These are phyloP conservation scores for Arothron firmamentum DNA, from an alignment of 2,113 vertebrate genomes.

Conservation along the genomic window DNA sequence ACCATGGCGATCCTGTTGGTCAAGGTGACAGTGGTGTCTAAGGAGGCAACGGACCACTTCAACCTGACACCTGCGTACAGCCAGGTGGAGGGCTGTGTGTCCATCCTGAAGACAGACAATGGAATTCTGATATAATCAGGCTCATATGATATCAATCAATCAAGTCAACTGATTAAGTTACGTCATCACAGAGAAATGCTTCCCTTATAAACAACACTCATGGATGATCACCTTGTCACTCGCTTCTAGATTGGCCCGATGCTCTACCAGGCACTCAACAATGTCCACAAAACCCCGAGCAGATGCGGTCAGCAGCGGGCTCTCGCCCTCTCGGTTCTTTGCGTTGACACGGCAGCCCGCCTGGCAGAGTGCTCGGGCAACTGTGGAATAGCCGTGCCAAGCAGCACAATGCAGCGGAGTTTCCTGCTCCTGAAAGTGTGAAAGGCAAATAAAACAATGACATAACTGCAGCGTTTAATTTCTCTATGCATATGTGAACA, in stretches of 20 bases:
- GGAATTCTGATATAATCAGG: neutral
- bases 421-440: slow-evolving; percentile 84
- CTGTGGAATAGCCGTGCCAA: slow-evolving; percentile 92
- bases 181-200: neutral
- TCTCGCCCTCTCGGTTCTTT: slow-evolving; percentile 92
- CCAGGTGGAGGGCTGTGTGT: slow-evolving; percentile 93
- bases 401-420: slow-evolving; percentile 93
- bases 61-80: slow-evolving; percentile 90
- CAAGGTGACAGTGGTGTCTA: slow-evolving; percentile 76
- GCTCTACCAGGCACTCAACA: slow-evolving; percentile 88
- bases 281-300: slow-evolving; percentile 94
- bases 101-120: slow-evolving; percentile 79
- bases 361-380: slow-evolving; percentile 86
- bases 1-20: slow-evolving; percentile 93
- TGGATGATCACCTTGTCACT: slow-evolving; percentile 83
- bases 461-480: neutral
- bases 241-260: slow-evolving; percentile 82
- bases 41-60: slow-evolving; percentile 93
- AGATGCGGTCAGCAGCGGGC: slow-evolving; percentile 87
- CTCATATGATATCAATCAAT: too few relatives aligned
- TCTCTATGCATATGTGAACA: too few relatives aligned
- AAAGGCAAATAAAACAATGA: fast-evolving
- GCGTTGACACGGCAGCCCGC: slow-evolving; percentile 83
- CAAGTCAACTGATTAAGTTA: neutral
- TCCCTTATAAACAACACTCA: neutral